Evolutionary conservation across 2,113 vertebrate species (phyloP), one percentile per base, ranked within the genome.

Genomic region (Brachyistius frenatus): DNA sequence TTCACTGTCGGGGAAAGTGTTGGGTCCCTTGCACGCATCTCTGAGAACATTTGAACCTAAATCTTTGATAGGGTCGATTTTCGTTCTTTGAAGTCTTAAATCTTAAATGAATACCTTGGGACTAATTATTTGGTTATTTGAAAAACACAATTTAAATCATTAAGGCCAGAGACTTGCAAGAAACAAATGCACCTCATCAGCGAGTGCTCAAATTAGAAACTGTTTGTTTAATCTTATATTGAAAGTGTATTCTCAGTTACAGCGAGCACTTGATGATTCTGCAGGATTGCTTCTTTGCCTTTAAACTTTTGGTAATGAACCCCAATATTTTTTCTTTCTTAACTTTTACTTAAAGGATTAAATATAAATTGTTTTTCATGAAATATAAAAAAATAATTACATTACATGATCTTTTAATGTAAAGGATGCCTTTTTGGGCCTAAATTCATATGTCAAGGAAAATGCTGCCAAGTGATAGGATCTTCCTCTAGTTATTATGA

Each of bases 31-130:
- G 11, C 55, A 66, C 41, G 54, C 60, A 53, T 64, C 35, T 69
- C 15, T 53, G 1, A 32, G 31, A 7, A 32, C 32, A 49, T 62
- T 47, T 36, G n/a, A 49, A 37, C 37, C 58, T 8, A 39, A 62
- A 66, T 70, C 16, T 54, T 66, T 62, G 64, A 76, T 80, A 32
- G 37, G 76, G 62, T 67, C 1, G 0, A 64, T 74, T 70, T 32
- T 46, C 14, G 32, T 57, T 65, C 32, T 36, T 41, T 54, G 2
- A 68, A 14, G 36, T 80, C 56, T 71, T 13, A 61, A 44, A 32
- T 49, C 5, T 50, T 39, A 16, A 62, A 30, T 52, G 62, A 10
- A 55, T 66, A 57, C 44, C 2, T 54, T 53, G 33, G 9, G n/a
- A 44, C 32, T 50, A 50, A 49, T 69, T 16, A 66, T 16, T 57